Percentiles rank a stretch among this genome's conserved stretches.
Evolutionary conservation across 2,113 vertebrate species (phyloP).

Genomic region (Ranitomeya variabilis): DNA sequence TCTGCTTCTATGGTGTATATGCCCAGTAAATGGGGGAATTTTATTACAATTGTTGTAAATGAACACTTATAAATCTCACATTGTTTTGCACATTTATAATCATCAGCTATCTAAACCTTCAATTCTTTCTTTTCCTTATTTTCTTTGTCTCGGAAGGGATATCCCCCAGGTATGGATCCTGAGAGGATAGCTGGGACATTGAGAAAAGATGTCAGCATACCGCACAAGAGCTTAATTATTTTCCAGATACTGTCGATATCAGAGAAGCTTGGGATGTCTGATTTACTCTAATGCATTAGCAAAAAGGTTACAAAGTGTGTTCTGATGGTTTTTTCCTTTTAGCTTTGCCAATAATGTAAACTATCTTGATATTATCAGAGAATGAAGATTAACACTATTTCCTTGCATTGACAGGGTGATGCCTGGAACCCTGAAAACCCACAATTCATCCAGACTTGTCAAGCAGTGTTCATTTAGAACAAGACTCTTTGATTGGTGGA

Average conservation of each 20-base stretch:
- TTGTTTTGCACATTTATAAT: background rate
- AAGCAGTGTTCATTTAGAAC: slow-evolving; percentile 41
- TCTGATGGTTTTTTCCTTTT: slow-evolving; percentile 18
- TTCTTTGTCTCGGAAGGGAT: background rate
- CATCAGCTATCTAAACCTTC: background rate
- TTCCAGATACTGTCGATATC: slow-evolving; percentile 16
- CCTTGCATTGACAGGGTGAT: slow-evolving; percentile 9
- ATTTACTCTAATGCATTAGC: slow-evolving; percentile 26
- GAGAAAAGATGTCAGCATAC: background rate
- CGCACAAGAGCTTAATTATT: slow-evolving; percentile 4
- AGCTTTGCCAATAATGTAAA: slow-evolving; percentile 25
- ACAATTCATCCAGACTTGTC: slow-evolving; percentile 49
- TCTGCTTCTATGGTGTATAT: background rate
- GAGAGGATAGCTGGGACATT: slow-evolving; percentile 25
- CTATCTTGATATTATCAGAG: background rate
- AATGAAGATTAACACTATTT: background rate
- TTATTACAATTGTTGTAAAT: background rate
- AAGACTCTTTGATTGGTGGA: slow-evolving; percentile 40
- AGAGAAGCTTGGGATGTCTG: background rate
- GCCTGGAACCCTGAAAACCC: slow-evolving; percentile 37
- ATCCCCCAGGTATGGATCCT: slow-evolving; percentile 3
- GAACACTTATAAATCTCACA: too few species aligned
- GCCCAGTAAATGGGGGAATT: too few species aligned
- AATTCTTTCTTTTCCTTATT: background rate
- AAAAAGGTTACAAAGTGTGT: slow-evolving; percentile 30